phyloP scores from a whole-genome alignment of 2,888 invertebrate genomes.

The Crepidodera aurea region DNA sequence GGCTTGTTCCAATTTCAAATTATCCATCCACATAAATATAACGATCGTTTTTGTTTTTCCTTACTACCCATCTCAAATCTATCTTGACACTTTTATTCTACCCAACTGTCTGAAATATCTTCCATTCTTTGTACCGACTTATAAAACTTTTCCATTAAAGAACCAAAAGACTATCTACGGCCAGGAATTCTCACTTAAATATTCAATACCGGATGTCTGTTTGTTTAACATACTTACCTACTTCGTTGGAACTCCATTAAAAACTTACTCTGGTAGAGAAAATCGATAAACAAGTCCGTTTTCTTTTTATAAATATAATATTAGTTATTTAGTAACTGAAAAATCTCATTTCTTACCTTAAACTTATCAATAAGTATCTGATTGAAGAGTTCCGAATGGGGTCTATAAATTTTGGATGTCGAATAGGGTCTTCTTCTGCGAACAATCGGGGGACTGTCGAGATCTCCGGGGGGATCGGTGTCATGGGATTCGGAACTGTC shows the following conservation, averaged over 20 bases:
- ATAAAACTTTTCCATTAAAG: neutral
- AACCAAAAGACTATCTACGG: neutral
- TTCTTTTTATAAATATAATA: too few relatives aligned
- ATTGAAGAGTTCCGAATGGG: slow-evolving; percentile 68
- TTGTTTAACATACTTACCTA: neutral
- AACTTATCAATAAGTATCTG: slow-evolving; percentile 68
- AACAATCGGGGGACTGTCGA: slow-evolving; percentile 66
- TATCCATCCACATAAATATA: too few relatives aligned
- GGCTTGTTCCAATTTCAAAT: too few relatives aligned
- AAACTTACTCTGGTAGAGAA: neutral
- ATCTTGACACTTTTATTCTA: neutral
- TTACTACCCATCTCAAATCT: neutral
- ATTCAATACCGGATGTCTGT: neutral
- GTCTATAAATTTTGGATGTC: slow-evolving; percentile 60
- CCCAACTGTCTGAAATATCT: neutral
- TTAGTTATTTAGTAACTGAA: too few relatives aligned
- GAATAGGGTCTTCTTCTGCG: slow-evolving; percentile 61
- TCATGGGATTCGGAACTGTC: slow-evolving; percentile 69
- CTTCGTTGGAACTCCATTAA: neutral
- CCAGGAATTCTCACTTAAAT: neutral
- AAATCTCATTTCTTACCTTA: slow-evolving; percentile 58
- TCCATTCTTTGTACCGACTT: neutral
- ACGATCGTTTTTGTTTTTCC: too few relatives aligned
- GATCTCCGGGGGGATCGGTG: slow-evolving; percentile 64
- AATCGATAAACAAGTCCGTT: neutral